Percentiles rank a stretch among this genome's conserved stretches.
Conservation (phyloP, 2,797 vertebrate species). For the Sphenodon punctatus region DNA sequence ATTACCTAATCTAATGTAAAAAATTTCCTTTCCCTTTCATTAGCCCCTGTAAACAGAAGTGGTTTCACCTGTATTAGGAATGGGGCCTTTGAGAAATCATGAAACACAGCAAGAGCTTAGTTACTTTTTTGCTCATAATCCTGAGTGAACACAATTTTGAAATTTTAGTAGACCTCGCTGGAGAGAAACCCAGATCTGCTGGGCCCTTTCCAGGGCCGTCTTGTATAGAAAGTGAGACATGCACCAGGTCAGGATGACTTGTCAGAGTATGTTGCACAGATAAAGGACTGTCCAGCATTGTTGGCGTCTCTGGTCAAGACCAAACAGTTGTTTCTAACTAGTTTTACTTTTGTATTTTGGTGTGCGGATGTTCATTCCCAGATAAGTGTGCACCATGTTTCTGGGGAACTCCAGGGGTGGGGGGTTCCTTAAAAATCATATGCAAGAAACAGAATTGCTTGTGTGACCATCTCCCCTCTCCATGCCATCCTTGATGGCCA, state of each 20-base stretch:
- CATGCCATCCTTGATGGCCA: background rate
- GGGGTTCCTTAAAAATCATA: background rate
- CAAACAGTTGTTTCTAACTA: background rate
- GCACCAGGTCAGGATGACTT: background rate
- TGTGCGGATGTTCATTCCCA: background rate
- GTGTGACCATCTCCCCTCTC: background rate
- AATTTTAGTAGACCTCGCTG: background rate
- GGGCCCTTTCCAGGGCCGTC: background rate
- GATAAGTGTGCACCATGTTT: background rate
- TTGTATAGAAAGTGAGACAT: too few species aligned
- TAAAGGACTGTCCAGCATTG: background rate
- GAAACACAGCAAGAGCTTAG: background rate
- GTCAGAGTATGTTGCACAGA: background rate
- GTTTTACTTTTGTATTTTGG: background rate
- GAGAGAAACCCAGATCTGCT: background rate
- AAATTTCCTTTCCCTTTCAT: rapidly evolving
- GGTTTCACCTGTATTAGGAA: background rate
- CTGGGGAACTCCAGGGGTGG: too few species aligned
- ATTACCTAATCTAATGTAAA: conserved; percentile 2
- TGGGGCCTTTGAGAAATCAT: background rate
- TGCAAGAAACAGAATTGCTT: background rate
- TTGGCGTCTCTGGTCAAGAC: background rate
- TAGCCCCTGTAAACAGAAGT: background rate
- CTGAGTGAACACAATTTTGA: background rate
- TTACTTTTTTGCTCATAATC: background rate